phyloP scores from a whole-genome alignment of 2,113 vertebrate genomes.

The Phalacrocorax pelagicus region DNA sequence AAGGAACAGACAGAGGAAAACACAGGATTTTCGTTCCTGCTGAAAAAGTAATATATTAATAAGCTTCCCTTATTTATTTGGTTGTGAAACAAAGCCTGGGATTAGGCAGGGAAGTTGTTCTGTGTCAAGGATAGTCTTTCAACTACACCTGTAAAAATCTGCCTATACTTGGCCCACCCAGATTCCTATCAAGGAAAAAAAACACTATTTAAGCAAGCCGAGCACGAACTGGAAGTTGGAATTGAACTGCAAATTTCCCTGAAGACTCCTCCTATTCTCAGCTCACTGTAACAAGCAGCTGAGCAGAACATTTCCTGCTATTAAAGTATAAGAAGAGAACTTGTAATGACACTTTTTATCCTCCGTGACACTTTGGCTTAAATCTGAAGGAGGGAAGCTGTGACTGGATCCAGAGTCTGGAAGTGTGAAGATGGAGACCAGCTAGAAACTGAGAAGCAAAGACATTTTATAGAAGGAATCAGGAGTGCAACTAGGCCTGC shows the following conservation, averaged over 20 bases:
- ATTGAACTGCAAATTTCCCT: background rate
- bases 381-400: background rate
- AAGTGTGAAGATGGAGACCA: background rate
- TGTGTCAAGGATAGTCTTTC: background rate
- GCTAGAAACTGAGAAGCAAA: background rate
- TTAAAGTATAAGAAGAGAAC: background rate
- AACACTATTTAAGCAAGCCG: background rate
- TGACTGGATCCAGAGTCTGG: background rate
- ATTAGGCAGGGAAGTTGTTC: background rate
- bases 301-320: conserved; percentile 48
- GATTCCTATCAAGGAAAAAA: background rate
- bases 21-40: background rate
- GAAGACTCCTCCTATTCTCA: background rate
- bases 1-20: background rate
- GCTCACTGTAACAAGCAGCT: background rate
- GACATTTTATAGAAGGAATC: background rate
- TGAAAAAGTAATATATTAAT: background rate
- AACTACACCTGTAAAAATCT: conserved; percentile 15
- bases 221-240: background rate
- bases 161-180: background rate
- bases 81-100: background rate
- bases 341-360: conserved; percentile 5
- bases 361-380: background rate
- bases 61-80: background rate
- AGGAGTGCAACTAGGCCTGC: background rate